Evolutionary conservation across 2,888 invertebrate genomes (phyloP).

Genomic region (Luperina nickerlii): DNA sequence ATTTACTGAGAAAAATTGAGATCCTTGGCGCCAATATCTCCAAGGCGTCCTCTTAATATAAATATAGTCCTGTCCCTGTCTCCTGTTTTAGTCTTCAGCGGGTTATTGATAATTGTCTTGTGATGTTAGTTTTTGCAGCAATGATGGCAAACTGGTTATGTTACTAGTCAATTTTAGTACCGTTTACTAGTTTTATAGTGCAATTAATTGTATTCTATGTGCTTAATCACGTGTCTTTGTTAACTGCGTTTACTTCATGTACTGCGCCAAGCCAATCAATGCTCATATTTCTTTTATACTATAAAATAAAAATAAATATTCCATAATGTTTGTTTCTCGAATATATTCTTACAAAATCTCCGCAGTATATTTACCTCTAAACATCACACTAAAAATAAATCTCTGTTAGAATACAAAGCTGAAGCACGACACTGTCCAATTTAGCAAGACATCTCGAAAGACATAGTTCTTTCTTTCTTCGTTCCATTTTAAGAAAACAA

Average conservation of each 20-base stretch:
- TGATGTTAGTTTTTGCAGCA: conserved; percentile 20
- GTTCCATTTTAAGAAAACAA: conserved; percentile 39
- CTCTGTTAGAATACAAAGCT: conserved; percentile 61
- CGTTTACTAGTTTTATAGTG: background rate
- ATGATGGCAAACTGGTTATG: conserved; percentile 22
- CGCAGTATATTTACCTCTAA: conserved; percentile 49
- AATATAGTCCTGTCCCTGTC: too few species aligned
- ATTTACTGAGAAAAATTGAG: too few species aligned
- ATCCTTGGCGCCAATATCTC: too few species aligned
- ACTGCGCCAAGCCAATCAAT: background rate
- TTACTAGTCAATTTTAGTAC: conserved; percentile 13
- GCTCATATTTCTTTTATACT: conserved; percentile 3
- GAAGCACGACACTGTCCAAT: conserved; percentile 58
- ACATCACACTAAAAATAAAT: conserved; percentile 67
- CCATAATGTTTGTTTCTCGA: conserved; percentile 12
- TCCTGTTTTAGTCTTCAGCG: conserved; percentile 11
- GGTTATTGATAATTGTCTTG: conserved; percentile 22
- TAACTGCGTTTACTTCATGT: background rate
- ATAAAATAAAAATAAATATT: background rate
- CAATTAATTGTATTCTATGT: background rate
- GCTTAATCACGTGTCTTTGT: background rate
- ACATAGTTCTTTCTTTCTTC: conserved; percentile 33
- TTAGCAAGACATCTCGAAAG: conserved; percentile 52
- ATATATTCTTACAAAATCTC: conserved; percentile 50
- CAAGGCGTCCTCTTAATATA: too few species aligned